Evolutionary conservation across 1,140 invertebrate species (phyloP).

Genomic region (Aphaenogaster ashmeadi): DNA sequence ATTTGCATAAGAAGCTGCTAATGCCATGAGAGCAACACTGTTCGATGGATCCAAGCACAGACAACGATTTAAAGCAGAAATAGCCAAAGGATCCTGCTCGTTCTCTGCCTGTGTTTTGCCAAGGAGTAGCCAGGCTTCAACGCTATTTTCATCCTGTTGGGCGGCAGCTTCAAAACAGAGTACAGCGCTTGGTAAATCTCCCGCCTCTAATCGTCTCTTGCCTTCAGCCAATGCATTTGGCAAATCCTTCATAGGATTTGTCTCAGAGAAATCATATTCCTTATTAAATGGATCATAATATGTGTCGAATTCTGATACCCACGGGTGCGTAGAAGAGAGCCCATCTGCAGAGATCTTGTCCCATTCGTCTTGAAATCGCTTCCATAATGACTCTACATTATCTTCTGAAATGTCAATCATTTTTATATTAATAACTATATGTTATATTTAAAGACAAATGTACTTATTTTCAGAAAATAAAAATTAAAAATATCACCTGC

Average conservation of each 20-base stretch:
- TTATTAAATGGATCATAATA: conserved; percentile 90
- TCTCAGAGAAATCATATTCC: conserved; percentile 94
- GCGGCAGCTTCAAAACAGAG: conserved; percentile 98
- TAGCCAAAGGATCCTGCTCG: conserved; percentile 94
- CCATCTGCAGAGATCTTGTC: conserved; percentile 89
- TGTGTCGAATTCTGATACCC: conserved; percentile 90
- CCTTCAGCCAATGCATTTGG: conserved; percentile 96
- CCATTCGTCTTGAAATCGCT: conserved; percentile 93
- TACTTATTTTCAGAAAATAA: background rate
- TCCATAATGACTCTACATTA: conserved; percentile 91
- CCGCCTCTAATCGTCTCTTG: conserved; percentile 92
- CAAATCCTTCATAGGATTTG: conserved; percentile 95
- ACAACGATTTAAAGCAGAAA: conserved; percentile 95
- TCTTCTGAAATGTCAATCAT: conserved; percentile 75
- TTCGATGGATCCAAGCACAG: conserved; percentile 94
- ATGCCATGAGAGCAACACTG: conserved; percentile 94
- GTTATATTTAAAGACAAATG: background rate
- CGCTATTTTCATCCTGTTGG: conserved; percentile 93
- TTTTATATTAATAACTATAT: background rate
- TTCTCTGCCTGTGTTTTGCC: conserved; percentile 98
- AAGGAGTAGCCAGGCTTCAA: conserved; percentile 94
- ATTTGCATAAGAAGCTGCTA: conserved; percentile 98
- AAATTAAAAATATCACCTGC: conserved; percentile 59
- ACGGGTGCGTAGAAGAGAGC: conserved; percentile 88
- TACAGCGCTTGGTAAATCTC: conserved; percentile 98